Conservation (phyloP, 2,113 vertebrate species). For the Panthera tigris region DNA sequence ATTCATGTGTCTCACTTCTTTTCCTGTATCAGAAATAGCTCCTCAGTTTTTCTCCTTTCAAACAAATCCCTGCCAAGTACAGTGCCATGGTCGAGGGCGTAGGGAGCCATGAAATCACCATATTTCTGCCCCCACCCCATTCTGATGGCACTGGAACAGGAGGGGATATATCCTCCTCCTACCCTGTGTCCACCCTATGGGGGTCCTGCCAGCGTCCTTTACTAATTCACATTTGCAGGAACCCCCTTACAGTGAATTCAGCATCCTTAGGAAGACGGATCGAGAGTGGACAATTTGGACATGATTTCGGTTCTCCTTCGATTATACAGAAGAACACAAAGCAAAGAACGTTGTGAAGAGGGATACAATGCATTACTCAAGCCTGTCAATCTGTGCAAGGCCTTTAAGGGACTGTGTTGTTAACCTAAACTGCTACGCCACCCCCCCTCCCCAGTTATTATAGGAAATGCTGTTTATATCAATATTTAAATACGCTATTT, state of each 20-base stretch:
- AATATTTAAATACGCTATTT: constrained; percentile 74
- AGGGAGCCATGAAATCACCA: background rate
- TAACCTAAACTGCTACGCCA: constrained; percentile 17
- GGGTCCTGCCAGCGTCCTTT: background rate
- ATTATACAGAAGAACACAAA: background rate
- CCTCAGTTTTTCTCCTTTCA: background rate
- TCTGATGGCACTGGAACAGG: background rate
- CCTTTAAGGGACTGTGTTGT: background rate
- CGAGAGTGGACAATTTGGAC: background rate
- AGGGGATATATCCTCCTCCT: accelerated
- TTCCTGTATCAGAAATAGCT: background rate
- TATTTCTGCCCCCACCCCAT: background rate
- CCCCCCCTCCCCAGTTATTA: constrained; percentile 31
- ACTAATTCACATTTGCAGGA: background rate
- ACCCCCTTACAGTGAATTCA: background rate
- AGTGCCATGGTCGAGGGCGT: background rate
- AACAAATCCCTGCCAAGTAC: background rate
- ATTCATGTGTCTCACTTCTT: background rate
- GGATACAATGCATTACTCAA: background rate
- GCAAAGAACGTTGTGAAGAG: background rate
- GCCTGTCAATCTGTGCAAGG: background rate
- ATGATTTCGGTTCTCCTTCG: constrained; percentile 32
- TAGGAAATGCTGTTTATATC: constrained; percentile 66
- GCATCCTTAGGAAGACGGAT: background rate
- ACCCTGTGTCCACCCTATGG: background rate